Evolutionary conservation across 2,797 vertebrate genomes (phyloP).

Genomic region (Enteromius trimaculatus): DNA sequence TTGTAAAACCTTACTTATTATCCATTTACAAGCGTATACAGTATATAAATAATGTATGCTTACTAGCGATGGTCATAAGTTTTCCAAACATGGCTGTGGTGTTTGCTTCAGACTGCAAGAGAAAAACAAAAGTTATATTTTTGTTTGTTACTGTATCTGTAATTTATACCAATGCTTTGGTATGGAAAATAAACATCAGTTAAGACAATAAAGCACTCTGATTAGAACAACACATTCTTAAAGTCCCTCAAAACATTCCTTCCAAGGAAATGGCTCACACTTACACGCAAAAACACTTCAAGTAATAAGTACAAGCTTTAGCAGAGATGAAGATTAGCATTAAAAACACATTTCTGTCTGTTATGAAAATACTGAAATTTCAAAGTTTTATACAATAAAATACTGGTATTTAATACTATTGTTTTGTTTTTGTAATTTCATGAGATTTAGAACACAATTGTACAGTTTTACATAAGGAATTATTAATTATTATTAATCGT

Average conservation of each 20-base stretch:
- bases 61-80: conserved; percentile 97
- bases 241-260: not conserved
- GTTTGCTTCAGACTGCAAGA: conserved; percentile 90
- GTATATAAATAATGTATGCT: conserved; percentile 68
- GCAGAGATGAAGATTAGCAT: not conserved
- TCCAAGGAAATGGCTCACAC: not conserved
- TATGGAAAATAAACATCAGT: not conserved
- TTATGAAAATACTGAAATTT: not conserved
- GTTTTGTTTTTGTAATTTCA: not conserved
- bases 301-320: not conserved
- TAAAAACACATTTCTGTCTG: not conserved
- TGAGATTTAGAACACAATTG: not conserved
- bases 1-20: not conserved
- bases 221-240: not conserved
- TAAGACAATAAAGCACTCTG: not conserved
- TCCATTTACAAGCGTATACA: not conserved
- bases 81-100: conserved; percentile 95
- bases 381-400: not conserved
- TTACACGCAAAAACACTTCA: not conserved
- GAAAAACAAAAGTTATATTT: not conserved
- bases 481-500: too few species aligned
- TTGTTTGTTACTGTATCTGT: not conserved
- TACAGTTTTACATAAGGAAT: too few species aligned
- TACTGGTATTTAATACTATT: not conserved
- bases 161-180: not conserved